Conservation (phyloP, 2,797 vertebrate species). For the Gymnodraco acuticeps region DNA sequence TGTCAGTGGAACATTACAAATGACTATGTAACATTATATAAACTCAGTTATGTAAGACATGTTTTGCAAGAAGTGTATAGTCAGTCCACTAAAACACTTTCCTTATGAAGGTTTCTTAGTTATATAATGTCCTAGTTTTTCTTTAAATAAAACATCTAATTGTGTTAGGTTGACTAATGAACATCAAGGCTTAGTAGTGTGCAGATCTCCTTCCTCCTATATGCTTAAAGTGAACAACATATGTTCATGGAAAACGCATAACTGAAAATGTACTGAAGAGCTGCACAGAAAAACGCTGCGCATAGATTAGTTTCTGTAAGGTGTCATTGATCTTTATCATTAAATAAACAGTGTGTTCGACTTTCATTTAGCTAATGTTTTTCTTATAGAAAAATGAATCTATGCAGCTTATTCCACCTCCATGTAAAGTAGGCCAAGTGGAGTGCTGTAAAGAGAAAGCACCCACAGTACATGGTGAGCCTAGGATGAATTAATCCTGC, state of each 20-base stretch:
- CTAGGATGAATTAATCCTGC: slow-evolving; percentile 19
- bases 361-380: background rate
- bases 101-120: too few relatives aligned
- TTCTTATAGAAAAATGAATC: background rate
- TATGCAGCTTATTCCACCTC: background rate
- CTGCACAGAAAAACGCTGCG: background rate
- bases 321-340: background rate
- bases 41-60: background rate
- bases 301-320: background rate
- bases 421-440: slow-evolving; percentile 8
- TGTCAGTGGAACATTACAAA: background rate
- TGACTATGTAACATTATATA: background rate
- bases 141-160: background rate
- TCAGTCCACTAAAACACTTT: too few relatives aligned
- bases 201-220: background rate
- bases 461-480: background rate
- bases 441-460: slow-evolving; percentile 3
- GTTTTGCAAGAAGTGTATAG: too few relatives aligned
- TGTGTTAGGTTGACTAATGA: background rate
- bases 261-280: background rate
- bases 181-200: background rate
- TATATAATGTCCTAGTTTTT: too few relatives aligned
- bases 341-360: background rate
- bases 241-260: slow-evolving; percentile 4
- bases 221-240: background rate